Evolutionary conservation across 2,888 invertebrate genomes (phyloP).

Genomic region (Clostera curtula): DNA sequence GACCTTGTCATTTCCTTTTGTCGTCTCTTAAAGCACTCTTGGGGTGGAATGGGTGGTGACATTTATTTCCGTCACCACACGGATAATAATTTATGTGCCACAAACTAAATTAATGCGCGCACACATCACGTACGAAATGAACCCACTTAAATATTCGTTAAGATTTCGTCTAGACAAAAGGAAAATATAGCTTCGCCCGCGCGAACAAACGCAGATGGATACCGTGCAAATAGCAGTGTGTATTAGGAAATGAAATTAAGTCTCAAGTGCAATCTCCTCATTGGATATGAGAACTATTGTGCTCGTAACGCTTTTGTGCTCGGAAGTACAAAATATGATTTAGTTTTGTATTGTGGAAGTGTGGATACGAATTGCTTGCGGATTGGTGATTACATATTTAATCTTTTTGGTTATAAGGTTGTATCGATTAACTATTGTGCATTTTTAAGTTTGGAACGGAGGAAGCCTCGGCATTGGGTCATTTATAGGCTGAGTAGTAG

Average conservation of each 20-base stretch:
- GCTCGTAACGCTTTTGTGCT: slow-evolving; percentile 18
- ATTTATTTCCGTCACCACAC: no score
- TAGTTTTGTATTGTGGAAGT: not conserved
- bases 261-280: slow-evolving; percentile 53
- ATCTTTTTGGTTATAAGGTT: no score
- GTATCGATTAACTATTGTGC: no score
- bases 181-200: slow-evolving; percentile 64
- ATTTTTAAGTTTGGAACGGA: no score
- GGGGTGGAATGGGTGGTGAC: no score
- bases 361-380: no score
- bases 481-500: no score
- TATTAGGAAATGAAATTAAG: slow-evolving; percentile 72
- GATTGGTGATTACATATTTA: no score
- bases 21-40: no score
- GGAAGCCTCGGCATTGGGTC: no score
- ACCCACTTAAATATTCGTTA: slow-evolving; percentile 67
- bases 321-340: slow-evolving; percentile 14
- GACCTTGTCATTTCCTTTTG: no score
- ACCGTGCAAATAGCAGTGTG: slow-evolving; percentile 56
- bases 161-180: slow-evolving; percentile 74
- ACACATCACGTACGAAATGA: slow-evolving; percentile 24
- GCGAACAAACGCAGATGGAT: slow-evolving; percentile 61
- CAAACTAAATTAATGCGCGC: slow-evolving; percentile 10
- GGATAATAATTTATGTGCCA: not conserved
- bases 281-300: slow-evolving; percentile 38